These are phyloP conservation scores for Leptopterna dolabrata DNA, from an alignment of 2,888 invertebrate genomes.

Conservation along the genomic window DNA sequence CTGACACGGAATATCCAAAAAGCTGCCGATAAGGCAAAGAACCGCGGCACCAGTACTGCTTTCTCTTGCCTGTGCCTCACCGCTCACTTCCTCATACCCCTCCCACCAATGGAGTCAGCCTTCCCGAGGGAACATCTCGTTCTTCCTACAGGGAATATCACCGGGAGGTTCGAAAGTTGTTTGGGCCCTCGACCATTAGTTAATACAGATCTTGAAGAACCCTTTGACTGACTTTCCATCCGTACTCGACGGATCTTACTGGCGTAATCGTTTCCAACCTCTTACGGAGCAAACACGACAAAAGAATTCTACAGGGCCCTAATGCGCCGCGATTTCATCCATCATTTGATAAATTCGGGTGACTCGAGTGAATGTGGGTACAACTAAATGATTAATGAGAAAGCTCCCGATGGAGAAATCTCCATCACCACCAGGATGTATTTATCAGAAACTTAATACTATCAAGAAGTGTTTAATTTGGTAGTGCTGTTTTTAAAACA, in stretches of 20 bases:
- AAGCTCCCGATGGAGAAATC: background rate
- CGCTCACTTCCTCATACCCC: slow-evolving; percentile 3
- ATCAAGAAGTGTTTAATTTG: no score
- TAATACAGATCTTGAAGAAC: slow-evolving; percentile 11
- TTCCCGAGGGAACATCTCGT: slow-evolving; percentile 12
- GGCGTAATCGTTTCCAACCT: background rate
- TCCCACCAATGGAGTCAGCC: background rate
- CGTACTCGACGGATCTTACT: background rate
- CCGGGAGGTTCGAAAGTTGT: slow-evolving; percentile 19
- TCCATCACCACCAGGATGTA: no score
- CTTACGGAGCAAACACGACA: background rate
- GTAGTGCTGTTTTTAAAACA: no score
- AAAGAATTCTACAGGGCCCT: background rate
- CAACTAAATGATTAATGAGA: background rate
- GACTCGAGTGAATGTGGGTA: background rate
- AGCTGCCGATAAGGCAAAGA: slow-evolving; percentile 7
- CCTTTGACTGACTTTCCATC: slow-evolving; percentile 7
- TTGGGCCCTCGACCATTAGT: slow-evolving; percentile 8
- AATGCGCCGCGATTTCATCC: background rate
- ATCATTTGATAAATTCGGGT: background rate
- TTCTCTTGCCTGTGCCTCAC: background rate
- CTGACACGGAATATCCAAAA: slow-evolving; percentile 3
- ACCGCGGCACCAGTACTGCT: background rate
- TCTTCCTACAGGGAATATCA: slow-evolving; percentile 6
- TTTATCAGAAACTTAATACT: no score